These are phyloP conservation scores for Bombus sibiricus DNA, from an alignment of 1,140 invertebrate genomes.

Conservation along the genomic window DNA sequence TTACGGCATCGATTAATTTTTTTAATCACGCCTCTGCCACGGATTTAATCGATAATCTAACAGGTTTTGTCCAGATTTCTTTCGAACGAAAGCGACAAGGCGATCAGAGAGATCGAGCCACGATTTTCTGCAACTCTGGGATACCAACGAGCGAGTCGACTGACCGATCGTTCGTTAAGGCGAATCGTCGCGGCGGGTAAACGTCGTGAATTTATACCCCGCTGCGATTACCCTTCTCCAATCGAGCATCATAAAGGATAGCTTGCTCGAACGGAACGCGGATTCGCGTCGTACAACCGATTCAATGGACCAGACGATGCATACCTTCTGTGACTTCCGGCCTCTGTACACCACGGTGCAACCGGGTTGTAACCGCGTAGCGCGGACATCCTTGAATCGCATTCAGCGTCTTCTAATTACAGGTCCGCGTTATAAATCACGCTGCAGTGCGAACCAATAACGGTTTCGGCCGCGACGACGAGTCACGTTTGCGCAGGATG, in stretches of 20 bases:
- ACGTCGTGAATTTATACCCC: background rate
- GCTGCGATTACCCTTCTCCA: background rate
- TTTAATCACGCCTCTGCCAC: background rate
- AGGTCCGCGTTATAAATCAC: slow-evolving; percentile 22
- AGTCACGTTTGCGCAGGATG: background rate
- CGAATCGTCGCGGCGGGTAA: background rate
- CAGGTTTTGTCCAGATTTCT: too few species aligned
- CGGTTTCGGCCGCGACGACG: slow-evolving; percentile 9
- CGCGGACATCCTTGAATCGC: background rate
- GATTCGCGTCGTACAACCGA: background rate
- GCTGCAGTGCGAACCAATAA: slow-evolving; percentile 11
- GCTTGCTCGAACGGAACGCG: slow-evolving; percentile 29
- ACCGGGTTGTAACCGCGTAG: background rate
- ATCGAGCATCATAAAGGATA: slow-evolving; percentile 32
- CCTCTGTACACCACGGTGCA: background rate
- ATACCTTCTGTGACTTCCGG: background rate
- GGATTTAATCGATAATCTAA: background rate
- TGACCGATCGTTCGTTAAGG: background rate
- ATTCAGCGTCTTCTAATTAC: slow-evolving; percentile 25
- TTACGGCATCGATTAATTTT: background rate
- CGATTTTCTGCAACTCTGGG: background rate
- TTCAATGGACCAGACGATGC: too few species aligned
- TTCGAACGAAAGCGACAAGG: too few species aligned
- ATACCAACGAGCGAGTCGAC: background rate
- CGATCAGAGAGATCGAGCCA: background rate